Evolutionary conservation across 1,140 invertebrate genomes (phyloP).

Genomic region (Formica selysi): DNA sequence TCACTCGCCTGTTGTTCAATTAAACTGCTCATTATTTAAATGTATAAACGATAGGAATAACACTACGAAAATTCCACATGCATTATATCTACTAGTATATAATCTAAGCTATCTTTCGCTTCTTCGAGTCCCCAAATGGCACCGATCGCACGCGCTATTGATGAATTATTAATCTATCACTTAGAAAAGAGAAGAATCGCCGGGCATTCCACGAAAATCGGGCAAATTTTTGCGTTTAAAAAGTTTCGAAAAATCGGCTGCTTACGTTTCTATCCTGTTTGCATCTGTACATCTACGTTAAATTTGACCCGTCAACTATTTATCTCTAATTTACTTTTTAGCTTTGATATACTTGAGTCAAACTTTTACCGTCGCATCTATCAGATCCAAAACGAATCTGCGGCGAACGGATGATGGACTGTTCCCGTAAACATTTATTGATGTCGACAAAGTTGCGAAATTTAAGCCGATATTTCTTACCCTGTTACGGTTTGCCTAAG

Average conservation of each 20-base stretch:
- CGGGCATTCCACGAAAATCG: constrained; percentile 8
- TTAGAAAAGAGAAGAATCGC: constrained; percentile 27
- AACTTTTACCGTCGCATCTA: background rate
- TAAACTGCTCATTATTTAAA: constrained; percentile 3
- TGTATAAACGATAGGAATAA: background rate
- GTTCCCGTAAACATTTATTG: constrained; percentile 19
- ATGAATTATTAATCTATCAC: constrained; percentile 27
- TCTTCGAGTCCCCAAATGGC: constrained; percentile 52
- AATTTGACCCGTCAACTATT: background rate
- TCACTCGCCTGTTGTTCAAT: background rate
- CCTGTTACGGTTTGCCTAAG: background rate
- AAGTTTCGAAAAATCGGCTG: background rate
- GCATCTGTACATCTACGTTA: background rate
- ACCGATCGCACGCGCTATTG: constrained; percentile 63
- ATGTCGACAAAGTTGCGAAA: constrained; percentile 10
- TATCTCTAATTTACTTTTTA: background rate
- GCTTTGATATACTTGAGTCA: background rate
- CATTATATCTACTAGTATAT: background rate
- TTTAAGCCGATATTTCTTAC: background rate
- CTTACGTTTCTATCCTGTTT: constrained; percentile 33
- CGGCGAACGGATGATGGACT: constrained; percentile 18
- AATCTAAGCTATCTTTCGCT: constrained; percentile 36
- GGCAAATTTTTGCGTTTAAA: background rate
- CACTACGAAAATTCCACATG: background rate
- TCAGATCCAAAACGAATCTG: background rate